Percentiles rank a stretch among this genome's conserved stretches.
phyloP scores from a whole-genome alignment of 1,140 invertebrate species.

The Caenorhabditis remanei region DNA sequence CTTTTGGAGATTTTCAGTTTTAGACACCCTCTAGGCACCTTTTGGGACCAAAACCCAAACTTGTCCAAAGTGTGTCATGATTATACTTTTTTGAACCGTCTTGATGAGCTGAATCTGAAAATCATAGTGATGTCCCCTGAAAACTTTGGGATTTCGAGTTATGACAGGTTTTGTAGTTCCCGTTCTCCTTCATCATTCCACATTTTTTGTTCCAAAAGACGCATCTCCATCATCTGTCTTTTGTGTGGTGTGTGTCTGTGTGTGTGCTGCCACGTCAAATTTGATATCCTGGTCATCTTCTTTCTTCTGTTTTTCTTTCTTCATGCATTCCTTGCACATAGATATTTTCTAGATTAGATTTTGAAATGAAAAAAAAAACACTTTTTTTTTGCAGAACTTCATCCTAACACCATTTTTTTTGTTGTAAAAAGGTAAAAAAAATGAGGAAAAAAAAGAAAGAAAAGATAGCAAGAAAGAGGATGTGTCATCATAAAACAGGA shows the following conservation, averaged over 20 bases:
- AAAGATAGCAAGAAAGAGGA: neutral
- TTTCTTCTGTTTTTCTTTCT: neutral
- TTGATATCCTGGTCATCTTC: slow-evolving; percentile 20
- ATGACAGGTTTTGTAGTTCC: neutral
- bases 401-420: neutral
- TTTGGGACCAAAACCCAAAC: no score
- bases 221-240: slow-evolving; percentile 11
- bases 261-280: slow-evolving; percentile 12
- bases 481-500: slow-evolving; percentile 51
- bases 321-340: neutral
- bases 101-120: no score
- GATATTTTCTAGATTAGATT: no score
- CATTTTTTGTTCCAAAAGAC: neutral
- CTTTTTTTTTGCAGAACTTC: no score
- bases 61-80: no score
- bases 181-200: neutral
- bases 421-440: neutral
- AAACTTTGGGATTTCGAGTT: no score
- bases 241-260: neutral
- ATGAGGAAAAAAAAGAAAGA: neutral
- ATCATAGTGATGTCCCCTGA: no score
- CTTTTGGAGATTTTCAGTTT: no score
- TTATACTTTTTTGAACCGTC: no score
- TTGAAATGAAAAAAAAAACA: no score
- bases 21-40: no score